phyloP scores from a whole-genome alignment of 2,888 invertebrate species.

The Lasioglossum calceatum region DNA sequence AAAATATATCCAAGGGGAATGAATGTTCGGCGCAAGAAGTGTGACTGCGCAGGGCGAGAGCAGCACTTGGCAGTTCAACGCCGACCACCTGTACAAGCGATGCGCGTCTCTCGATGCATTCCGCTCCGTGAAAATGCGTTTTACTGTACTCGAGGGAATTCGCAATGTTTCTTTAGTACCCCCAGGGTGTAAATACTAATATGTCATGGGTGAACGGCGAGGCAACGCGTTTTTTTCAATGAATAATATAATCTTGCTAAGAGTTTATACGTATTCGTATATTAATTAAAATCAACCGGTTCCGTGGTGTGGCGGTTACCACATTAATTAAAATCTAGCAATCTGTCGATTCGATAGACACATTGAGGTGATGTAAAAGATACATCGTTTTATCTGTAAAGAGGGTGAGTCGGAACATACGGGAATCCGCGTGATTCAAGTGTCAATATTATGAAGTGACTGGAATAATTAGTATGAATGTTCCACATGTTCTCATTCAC shows the following conservation, averaged over 20 bases:
- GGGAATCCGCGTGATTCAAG: too few relatives aligned
- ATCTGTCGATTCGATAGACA: too few relatives aligned
- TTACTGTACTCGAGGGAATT: constrained; percentile 36
- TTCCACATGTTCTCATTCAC: too few relatives aligned
- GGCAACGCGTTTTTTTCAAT: constrained; percentile 34
- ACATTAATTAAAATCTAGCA: background rate
- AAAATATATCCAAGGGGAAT: background rate
- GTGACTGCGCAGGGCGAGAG: background rate
- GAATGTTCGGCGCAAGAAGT: background rate
- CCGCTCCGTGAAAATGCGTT: constrained; percentile 16
- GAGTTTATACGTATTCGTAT: background rate
- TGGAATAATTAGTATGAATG: too few relatives aligned
- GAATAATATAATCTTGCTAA: constrained; percentile 20
- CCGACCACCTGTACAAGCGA: constrained; percentile 1
- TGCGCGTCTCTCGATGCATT: constrained; percentile 24
- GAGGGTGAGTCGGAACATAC: too few relatives aligned
- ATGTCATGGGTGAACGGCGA: constrained; percentile 31
- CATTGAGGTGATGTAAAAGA: too few relatives aligned
- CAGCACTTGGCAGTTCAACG: background rate
- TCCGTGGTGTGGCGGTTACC: too few relatives aligned
- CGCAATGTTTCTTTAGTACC: constrained; percentile 29
- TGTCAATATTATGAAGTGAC: too few relatives aligned
- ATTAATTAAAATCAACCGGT: background rate
- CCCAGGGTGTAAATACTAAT: constrained; percentile 36
- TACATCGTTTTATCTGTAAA: too few relatives aligned